Evolutionary conservation across 2,888 invertebrate genomes (phyloP).

Genomic region (Atrina japonica): DNA sequence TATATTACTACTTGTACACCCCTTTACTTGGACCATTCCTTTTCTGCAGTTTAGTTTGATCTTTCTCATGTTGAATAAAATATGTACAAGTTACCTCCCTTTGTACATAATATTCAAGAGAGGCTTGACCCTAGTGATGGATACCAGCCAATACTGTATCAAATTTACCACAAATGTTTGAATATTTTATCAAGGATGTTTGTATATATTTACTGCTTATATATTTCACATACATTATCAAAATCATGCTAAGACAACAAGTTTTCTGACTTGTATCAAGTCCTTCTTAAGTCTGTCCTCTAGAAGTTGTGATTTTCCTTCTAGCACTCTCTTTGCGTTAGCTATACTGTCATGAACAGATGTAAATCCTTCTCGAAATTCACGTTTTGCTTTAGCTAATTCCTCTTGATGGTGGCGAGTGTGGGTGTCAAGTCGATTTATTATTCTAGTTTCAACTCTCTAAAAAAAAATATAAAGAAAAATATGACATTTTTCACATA

Average conservation of each 20-base stretch:
- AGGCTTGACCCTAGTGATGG: too few species aligned
- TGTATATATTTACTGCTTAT: not conserved
- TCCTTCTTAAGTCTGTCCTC: slow-evolving; percentile 79
- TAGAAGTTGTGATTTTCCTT: slow-evolving; percentile 76
- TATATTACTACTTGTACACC: too few species aligned
- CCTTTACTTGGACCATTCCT: too few species aligned
- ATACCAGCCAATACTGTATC: too few species aligned
- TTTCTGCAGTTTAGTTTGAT: too few species aligned
- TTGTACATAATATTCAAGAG: too few species aligned
- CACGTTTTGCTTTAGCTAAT: slow-evolving; percentile 71
- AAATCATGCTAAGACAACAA: slow-evolving; percentile 66
- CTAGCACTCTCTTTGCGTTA: slow-evolving; percentile 78
- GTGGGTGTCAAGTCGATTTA: slow-evolving; percentile 60
- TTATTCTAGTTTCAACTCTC: slow-evolving; percentile 62
- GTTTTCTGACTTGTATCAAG: slow-evolving; percentile 78
- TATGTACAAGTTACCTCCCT: too few species aligned
- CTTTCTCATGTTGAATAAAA: too few species aligned
- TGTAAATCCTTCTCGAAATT: slow-evolving; percentile 78
- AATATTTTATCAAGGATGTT: too few species aligned
- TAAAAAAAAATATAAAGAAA: slow-evolving; percentile 26
- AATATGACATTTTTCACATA: not conserved
- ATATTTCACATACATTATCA: not conserved
- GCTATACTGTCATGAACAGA: slow-evolving; percentile 78
- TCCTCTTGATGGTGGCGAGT: slow-evolving; percentile 69
- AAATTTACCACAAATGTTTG: too few species aligned